Conservation (phyloP, 2,113 vertebrate genomes). For the Penelope pileata region DNA sequence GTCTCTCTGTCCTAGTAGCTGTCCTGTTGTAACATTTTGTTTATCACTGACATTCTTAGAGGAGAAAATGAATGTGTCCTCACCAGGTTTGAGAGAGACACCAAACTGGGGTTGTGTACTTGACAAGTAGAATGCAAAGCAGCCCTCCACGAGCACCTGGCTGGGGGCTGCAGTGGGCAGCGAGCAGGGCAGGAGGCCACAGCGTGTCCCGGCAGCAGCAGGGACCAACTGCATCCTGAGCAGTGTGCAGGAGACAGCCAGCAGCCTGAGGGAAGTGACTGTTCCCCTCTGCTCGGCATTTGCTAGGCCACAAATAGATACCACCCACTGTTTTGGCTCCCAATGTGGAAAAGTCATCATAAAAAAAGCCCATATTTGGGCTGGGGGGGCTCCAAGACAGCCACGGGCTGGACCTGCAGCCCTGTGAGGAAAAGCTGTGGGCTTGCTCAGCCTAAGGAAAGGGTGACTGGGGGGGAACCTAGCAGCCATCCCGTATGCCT, state of each 20-base stretch:
- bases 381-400: background rate
- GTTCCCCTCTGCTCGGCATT: background rate
- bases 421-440: background rate
- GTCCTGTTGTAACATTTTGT: background rate
- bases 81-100: background rate
- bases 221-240: background rate
- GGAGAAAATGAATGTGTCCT: background rate
- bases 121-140: background rate
- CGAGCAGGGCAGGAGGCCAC: rapidly evolving
- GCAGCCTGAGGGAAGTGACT: background rate
- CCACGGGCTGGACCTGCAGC: background rate
- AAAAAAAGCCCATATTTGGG: background rate
- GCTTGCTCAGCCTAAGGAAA: background rate
- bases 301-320: background rate
- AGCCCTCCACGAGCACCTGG: too few relatives aligned
- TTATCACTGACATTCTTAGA: background rate
- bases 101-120: background rate
- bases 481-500: background rate
- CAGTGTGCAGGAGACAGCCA: background rate
- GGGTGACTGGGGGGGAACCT: too few relatives aligned
- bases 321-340: background rate
- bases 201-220: background rate
- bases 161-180: background rate
- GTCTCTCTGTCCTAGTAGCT: background rate
- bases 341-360: background rate